Evolutionary conservation across 2,888 invertebrate genomes (phyloP).

Genomic region (Diarsia dahlii): DNA sequence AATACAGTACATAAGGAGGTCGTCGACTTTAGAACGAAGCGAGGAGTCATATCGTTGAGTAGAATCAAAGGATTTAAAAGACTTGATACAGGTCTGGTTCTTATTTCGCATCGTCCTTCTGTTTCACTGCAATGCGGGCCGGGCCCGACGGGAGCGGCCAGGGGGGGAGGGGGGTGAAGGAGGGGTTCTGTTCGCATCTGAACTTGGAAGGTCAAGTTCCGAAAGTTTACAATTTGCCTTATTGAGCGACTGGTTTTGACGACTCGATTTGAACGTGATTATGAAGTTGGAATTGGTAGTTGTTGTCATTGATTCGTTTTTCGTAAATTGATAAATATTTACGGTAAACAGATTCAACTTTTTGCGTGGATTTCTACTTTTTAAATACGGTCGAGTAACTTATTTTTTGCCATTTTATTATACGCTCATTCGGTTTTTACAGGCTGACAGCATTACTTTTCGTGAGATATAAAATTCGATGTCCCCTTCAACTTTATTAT

Average conservation of each 20-base stretch:
- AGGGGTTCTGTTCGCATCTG: slow-evolving; percentile 76
- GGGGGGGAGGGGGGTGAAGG: slow-evolving; percentile 63
- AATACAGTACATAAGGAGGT: slow-evolving; percentile 66
- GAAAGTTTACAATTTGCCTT: slow-evolving; percentile 80
- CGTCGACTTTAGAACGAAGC: slow-evolving; percentile 66
- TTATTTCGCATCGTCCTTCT: slow-evolving; percentile 81
- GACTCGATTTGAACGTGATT: slow-evolving; percentile 69
- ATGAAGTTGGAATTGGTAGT: slow-evolving; percentile 41
- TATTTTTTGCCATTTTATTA: neutral
- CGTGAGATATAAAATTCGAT: neutral
- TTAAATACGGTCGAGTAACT: neutral
- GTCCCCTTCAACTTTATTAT: slow-evolving; percentile 8
- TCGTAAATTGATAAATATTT: slow-evolving; percentile 21
- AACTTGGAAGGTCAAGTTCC: slow-evolving; percentile 88
- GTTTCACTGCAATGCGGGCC: slow-evolving; percentile 88
- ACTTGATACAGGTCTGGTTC: slow-evolving; percentile 73
- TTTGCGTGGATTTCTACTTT: neutral
- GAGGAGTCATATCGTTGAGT: slow-evolving; percentile 63
- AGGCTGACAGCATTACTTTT: neutral
- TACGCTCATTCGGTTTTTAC: neutral
- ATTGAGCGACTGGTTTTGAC: slow-evolving; percentile 76
- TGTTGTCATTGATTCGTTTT: slow-evolving; percentile 35
- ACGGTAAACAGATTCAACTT: slow-evolving; percentile 8
- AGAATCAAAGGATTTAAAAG: slow-evolving; percentile 70
- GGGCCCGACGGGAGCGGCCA: slow-evolving; percentile 72